phyloP scores from a whole-genome alignment of 2,888 invertebrate species.

The Dicycla oo region DNA sequence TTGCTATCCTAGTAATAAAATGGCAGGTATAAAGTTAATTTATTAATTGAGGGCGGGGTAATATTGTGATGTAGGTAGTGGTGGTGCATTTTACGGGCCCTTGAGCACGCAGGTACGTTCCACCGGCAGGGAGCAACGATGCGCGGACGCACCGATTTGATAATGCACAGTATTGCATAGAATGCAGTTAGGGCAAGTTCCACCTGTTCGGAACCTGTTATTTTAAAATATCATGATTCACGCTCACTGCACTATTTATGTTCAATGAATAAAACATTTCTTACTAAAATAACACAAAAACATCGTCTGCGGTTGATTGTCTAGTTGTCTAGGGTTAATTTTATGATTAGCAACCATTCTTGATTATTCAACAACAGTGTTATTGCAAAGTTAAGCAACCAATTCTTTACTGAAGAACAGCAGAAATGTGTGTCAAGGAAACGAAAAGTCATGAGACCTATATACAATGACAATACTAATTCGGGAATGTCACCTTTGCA shows the following conservation, averaged over 20 bases:
- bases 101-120: slow-evolving; percentile 80
- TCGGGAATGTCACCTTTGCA: slow-evolving; percentile 32
- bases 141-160: slow-evolving; percentile 82
- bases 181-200: slow-evolving; percentile 74
- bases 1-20: slow-evolving; percentile 62
- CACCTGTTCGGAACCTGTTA: slow-evolving; percentile 78
- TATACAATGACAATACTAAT: slow-evolving; percentile 27
- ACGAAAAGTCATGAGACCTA: slow-evolving; percentile 3
- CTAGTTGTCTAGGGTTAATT: slow-evolving; percentile 24
- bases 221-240: slow-evolving; percentile 66
- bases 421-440: slow-evolving; percentile 29
- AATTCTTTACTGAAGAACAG: slow-evolving; percentile 15
- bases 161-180: slow-evolving; percentile 78
- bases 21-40: slow-evolving; percentile 50
- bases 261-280: slow-evolving; percentile 63
- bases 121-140: slow-evolving; percentile 77
- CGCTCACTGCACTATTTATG: slow-evolving; percentile 61
- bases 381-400: slow-evolving; percentile 20
- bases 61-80: slow-evolving; percentile 59
- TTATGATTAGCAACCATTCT: not conserved
- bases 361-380: slow-evolving; percentile 7
- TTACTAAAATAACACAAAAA: slow-evolving; percentile 32
- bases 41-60: slow-evolving; percentile 63
- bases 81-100: slow-evolving; percentile 83
- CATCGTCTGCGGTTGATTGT: slow-evolving; percentile 22